Evolutionary conservation across 37 sponge, comb jelly and placozoan species (phyloP).

Genomic region (Halichondria panicea): DNA sequence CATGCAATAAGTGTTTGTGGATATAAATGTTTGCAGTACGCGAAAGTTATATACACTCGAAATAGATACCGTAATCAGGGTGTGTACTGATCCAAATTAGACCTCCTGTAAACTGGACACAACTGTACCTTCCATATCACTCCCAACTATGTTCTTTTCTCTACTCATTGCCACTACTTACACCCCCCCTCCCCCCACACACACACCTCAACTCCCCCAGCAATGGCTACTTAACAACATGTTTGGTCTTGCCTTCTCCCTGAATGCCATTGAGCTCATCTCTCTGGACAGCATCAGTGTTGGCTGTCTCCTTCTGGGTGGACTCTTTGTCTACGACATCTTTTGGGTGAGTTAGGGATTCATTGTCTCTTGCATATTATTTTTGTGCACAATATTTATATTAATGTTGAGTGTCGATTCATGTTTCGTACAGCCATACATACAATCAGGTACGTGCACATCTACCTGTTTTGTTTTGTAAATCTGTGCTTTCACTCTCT

Average conservation of each 20-base stretch:
- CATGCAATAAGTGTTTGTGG: constrained; percentile 18
- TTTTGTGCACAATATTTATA: neutral
- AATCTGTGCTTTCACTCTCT: too few species aligned
- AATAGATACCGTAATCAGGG: too few species aligned
- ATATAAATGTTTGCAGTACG: too few species aligned
- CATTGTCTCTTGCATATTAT: neutral
- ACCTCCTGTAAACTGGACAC: too few species aligned
- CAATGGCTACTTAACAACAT: constrained; percentile 97
- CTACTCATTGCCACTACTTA: neutral
- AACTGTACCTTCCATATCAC: too few species aligned
- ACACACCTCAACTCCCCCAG: constrained; percentile 24
- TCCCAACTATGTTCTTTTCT: constrained; percentile 7
- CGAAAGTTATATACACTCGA: too few species aligned
- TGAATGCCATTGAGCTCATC: constrained; percentile 95
- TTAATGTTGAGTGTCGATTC: too few species aligned
- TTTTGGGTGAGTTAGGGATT: constrained; percentile 79
- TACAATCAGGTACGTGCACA: too few species aligned
- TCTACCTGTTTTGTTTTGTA: too few species aligned
- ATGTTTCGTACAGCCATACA: too few species aligned
- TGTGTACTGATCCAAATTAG: too few species aligned
- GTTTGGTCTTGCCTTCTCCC: constrained; percentile 89
- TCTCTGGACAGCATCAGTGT: constrained; percentile 91
- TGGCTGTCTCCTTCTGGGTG: constrained; percentile 89
- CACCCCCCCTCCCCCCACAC: constrained; percentile 9
- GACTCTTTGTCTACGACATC: constrained; percentile 97